phyloP scores from a whole-genome alignment of 1,140 invertebrate genomes.

The Eulimnadia texana region DNA sequence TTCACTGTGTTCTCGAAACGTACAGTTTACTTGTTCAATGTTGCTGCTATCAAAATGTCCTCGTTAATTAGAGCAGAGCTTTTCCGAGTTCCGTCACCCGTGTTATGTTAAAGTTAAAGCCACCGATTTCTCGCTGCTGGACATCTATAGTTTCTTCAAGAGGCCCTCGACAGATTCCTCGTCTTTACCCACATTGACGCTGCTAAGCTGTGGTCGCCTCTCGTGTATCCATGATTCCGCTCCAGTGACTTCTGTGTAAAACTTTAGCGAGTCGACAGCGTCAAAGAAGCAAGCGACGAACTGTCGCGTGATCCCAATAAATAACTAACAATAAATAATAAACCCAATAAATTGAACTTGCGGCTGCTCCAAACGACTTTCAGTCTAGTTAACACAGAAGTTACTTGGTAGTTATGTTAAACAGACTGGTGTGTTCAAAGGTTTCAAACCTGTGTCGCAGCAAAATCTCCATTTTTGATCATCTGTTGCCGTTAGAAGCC shows the following conservation, averaged over 20 bases:
- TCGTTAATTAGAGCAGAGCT: slow-evolving; percentile 48
- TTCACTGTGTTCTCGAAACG: slow-evolving; percentile 23
- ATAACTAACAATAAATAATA: too few species aligned
- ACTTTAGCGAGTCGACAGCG: slow-evolving; percentile 72
- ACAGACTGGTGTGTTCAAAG: too few species aligned
- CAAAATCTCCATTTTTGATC: too few species aligned
- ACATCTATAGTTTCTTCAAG: slow-evolving; percentile 66
- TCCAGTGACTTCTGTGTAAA: slow-evolving; percentile 71
- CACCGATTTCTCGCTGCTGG: slow-evolving; percentile 56
- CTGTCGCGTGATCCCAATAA: too few species aligned
- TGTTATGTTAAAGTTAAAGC: slow-evolving; percentile 50
- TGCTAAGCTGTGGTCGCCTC: too few species aligned
- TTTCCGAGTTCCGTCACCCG: slow-evolving; percentile 48
- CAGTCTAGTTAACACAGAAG: too few species aligned
- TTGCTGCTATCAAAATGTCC: slow-evolving; percentile 65
- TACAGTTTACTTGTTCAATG: slow-evolving; percentile 48
- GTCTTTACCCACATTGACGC: too few species aligned
- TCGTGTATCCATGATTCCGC: too few species aligned
- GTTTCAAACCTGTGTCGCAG: too few species aligned
- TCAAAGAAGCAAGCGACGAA: too few species aligned
- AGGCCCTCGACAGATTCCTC: slow-evolving; percentile 39
- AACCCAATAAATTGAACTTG: slow-evolving; percentile 45
- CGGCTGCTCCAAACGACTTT: slow-evolving; percentile 44
- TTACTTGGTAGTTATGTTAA: too few species aligned
- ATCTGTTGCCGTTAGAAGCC: too few species aligned